Percentiles rank a stretch among this genome's conserved stretches.
phyloP scores from a whole-genome alignment of 2,797 vertebrate genomes.

The Pachyuromys duprasi region DNA sequence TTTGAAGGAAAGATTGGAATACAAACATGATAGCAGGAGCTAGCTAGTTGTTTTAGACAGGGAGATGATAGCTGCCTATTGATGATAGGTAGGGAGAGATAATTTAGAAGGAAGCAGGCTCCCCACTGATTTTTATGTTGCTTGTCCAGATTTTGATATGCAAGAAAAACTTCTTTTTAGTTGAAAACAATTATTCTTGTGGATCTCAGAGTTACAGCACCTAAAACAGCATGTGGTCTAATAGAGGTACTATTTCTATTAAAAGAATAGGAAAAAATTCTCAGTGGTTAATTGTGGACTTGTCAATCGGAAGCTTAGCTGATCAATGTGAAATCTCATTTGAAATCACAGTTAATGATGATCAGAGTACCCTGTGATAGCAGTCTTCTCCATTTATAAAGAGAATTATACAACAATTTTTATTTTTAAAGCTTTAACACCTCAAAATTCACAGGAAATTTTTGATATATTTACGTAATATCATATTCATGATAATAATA shows the following conservation, averaged over 20 bases:
- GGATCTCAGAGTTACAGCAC: background rate
- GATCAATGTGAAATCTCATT: conserved; percentile 57
- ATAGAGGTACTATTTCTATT: background rate
- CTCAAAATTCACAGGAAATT: conserved; percentile 11
- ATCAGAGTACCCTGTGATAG: background rate
- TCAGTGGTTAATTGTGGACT: conserved; percentile 6
- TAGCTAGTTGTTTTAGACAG: background rate
- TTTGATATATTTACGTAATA: background rate
- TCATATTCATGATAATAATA: background rate
- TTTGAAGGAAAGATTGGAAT: conserved; percentile 44
- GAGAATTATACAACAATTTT: background rate
- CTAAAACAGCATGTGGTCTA: background rate
- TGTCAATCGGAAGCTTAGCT: background rate
- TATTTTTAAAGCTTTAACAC: conserved; percentile 22
- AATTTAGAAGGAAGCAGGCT: background rate
- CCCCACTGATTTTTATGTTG: conserved; percentile 34
- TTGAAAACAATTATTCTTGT: conserved; percentile 6
- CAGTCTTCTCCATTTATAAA: background rate
- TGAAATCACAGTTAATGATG: background rate
- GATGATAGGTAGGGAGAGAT: background rate
- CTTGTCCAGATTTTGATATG: conserved; percentile 17
- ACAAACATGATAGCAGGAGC: background rate
- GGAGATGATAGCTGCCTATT: background rate
- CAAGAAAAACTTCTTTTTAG: background rate
- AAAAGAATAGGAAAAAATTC: background rate